Conservation (phyloP, 2,113 vertebrate genomes). For the Nerophis ophidion region DNA sequence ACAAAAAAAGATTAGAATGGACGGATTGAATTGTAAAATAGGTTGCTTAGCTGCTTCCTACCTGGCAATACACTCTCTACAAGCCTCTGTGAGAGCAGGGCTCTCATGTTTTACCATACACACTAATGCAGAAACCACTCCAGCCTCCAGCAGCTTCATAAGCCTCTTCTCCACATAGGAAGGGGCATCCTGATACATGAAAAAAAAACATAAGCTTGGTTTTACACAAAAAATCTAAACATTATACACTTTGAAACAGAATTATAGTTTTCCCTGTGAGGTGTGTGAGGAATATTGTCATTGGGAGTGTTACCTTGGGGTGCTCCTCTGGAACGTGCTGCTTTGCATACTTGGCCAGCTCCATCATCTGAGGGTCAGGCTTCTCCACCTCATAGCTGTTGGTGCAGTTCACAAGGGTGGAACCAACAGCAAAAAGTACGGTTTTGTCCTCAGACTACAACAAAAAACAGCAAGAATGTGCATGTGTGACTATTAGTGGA, state of each 20-base stretch:
- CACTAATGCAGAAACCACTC: constrained; percentile 86
- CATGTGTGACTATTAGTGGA: too few species aligned
- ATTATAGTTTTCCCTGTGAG: background rate
- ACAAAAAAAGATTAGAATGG: constrained; percentile 18
- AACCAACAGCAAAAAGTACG: constrained; percentile 88
- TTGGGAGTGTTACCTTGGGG: constrained; percentile 78
- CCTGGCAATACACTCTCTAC: constrained; percentile 91
- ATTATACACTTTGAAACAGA: background rate
- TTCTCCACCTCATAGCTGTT: constrained; percentile 94
- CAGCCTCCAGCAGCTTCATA: constrained; percentile 80
- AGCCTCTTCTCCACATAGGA: constrained; percentile 80
- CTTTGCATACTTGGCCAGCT: constrained; percentile 95
- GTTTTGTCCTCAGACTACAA: constrained; percentile 88
- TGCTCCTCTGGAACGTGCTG: constrained; percentile 95
- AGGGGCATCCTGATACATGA: constrained; percentile 76
- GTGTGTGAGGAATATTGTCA: background rate
- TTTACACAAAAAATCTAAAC: background rate
- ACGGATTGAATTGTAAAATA: background rate
- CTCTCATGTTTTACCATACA: constrained; percentile 94
- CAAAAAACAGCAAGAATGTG: background rate
- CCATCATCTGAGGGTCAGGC: constrained; percentile 91
- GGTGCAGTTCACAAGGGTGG: constrained; percentile 92
- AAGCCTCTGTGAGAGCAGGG: constrained; percentile 80
- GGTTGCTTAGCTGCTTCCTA: constrained; percentile 34
- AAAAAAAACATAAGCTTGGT: background rate